Percentiles rank a stretch among this genome's conserved stretches.
These are phyloP conservation scores for Cololabis saira DNA, from an alignment of 2,113 vertebrate species.

Conservation along the genomic window DNA sequence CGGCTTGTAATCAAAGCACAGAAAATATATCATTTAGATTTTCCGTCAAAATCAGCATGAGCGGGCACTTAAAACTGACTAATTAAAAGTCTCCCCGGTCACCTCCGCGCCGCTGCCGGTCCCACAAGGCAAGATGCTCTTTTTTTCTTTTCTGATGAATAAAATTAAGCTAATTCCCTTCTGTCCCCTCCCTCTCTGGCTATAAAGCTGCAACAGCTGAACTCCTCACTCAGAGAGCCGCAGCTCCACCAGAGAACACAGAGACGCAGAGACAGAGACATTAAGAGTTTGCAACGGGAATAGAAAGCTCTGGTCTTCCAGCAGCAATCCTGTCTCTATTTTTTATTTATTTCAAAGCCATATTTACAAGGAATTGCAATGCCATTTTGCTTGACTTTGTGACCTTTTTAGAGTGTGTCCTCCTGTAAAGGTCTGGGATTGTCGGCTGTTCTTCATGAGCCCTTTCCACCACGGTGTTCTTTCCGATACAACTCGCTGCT, in stretches of 20 bases:
- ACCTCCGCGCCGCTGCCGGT: constrained; percentile 60
- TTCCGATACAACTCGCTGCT: background rate
- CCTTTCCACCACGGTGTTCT: background rate
- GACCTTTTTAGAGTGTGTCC: background rate
- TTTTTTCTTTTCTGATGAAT: constrained; percentile 77
- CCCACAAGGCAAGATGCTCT: constrained; percentile 77
- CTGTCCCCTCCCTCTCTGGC: constrained; percentile 43
- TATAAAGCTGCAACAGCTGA: constrained; percentile 88
- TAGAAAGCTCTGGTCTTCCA: constrained; percentile 41
- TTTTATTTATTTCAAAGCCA: constrained; percentile 13
- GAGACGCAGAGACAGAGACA: constrained; percentile 19
- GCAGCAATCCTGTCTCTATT: background rate
- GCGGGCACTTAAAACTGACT: constrained; percentile 69
- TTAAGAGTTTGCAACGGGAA: constrained; percentile 8
- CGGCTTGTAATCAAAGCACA: no score
- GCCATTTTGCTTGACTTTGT: constrained; percentile 2
- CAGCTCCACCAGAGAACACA: constrained; percentile 61
- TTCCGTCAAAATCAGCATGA: constrained; percentile 41
- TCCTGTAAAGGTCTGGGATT: constrained; percentile 14
- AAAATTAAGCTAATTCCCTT: constrained; percentile 78
- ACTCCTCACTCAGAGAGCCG: constrained; percentile 78
- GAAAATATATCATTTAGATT: constrained; percentile 3
- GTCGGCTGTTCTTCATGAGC: background rate
- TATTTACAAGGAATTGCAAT: constrained; percentile 21
- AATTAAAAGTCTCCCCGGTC: constrained; percentile 71